phyloP scores from a whole-genome alignment of 2,888 invertebrate species.

The Apeira syringaria region DNA sequence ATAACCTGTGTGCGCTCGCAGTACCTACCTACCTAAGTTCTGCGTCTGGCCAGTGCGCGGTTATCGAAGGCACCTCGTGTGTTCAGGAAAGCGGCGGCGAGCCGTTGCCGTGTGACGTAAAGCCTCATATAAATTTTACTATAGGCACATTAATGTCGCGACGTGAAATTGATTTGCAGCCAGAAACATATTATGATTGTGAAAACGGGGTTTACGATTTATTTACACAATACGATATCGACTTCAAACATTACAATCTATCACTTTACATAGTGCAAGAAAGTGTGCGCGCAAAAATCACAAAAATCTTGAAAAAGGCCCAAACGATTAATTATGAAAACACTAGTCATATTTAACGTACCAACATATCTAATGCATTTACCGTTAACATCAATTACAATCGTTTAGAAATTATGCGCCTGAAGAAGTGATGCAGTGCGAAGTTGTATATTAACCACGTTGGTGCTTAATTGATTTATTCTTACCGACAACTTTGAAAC shows the following conservation, averaged over 20 bases:
- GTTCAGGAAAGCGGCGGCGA: conserved; percentile 64
- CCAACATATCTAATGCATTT: conserved; percentile 28
- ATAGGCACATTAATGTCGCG: conserved; percentile 81
- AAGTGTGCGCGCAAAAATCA: conserved; percentile 4
- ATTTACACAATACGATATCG: conserved; percentile 79
- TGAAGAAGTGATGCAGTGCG: conserved; percentile 16
- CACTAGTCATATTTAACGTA: conserved; percentile 16
- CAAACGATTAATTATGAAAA: conserved; percentile 21
- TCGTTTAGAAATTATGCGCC: conserved; percentile 17
- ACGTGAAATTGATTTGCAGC: conserved; percentile 83
- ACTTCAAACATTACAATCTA: conserved; percentile 70
- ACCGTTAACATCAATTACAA: conserved; percentile 20
- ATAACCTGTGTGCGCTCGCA: conserved; percentile 34
- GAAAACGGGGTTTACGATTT: conserved; percentile 83
- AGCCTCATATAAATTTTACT: conserved; percentile 81
- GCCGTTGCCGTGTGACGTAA: conserved; percentile 65
- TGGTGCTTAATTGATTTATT: conserved; percentile 9
- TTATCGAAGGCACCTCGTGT: conserved; percentile 64
- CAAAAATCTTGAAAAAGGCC: neutral
- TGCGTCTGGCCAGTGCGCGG: conserved; percentile 26
- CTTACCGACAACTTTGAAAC: no score
- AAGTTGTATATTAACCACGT: conserved; percentile 10
- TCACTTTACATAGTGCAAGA: conserved; percentile 47
- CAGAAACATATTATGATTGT: conserved; percentile 84
- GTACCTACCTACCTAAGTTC: no score